Evolutionary conservation across 2,888 invertebrate species (phyloP), one percentile per base, ranked within the genome.

Genomic region (Clanis bilineata): DNA sequence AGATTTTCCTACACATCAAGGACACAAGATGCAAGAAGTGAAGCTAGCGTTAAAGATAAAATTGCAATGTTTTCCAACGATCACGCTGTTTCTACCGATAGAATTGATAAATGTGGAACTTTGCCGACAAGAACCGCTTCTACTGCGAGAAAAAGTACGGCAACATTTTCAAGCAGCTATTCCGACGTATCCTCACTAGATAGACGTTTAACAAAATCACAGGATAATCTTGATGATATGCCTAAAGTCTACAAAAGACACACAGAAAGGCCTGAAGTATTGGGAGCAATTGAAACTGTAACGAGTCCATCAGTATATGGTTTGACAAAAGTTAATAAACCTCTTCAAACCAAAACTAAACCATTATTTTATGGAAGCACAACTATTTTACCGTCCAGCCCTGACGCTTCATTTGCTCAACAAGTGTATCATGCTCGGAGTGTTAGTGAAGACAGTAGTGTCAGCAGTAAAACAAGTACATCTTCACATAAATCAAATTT

Each of bases 21-120:
- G 93, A 92, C 94, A 61, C 95, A 96, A 83, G 96, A 96, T 85
- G 96, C 96, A 70, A 95, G 95, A 76, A 96, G 96, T 66, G 96
- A 96, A 84, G 95, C 94, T 68, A 96, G 96, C 74, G 96, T 97
- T 59, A 94, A 95, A 75, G 97, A 97, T 79, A 97, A 97, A 89
- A 97, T 97, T 73, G 97, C 97, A 61, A 96, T 97, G 95, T 97
- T 97, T 85, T 96, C 96, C 47, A 94, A 90, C 69, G 90, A 92
- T 64, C 84, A 84, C 62, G 72, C 86, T 1, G 74, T 83, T 41
- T 88, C 91, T 62, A 74, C 90, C 15, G 87, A 90, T 64, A 80
- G 83, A 32, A 70, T 92, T 58, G 89, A 90, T 64, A 90, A 92
- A 77, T 88, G 85, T 75, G 83, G 89, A 45, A 90, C 90, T 28